Conservation (phyloP, 37 sponge, comb jelly and placozoan species). For the Dysidea cf. avara region DNA sequence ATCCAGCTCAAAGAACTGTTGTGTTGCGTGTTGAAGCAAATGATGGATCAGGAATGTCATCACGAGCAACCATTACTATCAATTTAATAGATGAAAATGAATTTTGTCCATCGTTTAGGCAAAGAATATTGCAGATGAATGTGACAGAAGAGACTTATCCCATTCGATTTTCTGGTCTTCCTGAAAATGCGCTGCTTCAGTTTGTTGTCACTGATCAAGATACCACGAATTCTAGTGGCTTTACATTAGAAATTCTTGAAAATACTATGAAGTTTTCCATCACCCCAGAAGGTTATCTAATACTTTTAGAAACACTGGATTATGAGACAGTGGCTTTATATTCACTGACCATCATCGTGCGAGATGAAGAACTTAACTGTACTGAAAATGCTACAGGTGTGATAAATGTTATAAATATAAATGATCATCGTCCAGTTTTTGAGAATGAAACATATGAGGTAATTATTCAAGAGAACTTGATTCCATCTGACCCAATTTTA, state of each 20-base stretch:
- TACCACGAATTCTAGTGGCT: not conserved
- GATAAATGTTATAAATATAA: slow-evolving; percentile 36
- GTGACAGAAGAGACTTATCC: slow-evolving; percentile 32
- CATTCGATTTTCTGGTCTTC: slow-evolving; percentile 1
- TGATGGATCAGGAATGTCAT: slow-evolving; percentile 43
- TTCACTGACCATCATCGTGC: slow-evolving; percentile 26
- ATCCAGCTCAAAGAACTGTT: not conserved
- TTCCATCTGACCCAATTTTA: slow-evolving; percentile 2
- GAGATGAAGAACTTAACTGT: slow-evolving; percentile 33
- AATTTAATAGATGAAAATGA: slow-evolving; percentile 47
- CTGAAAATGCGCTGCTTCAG: slow-evolving; percentile 27
- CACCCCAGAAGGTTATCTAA: slow-evolving; percentile 18
- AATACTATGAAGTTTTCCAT: slow-evolving; percentile 29
- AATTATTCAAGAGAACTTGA: slow-evolving; percentile 36
- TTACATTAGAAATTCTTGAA: not conserved
- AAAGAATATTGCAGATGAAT: slow-evolving; percentile 1
- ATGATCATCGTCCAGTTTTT: slow-evolving; percentile 63
- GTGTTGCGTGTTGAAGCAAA: slow-evolving; percentile 26
- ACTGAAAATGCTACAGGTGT: slow-evolving; percentile 17
- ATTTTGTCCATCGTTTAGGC: slow-evolving; percentile 46
- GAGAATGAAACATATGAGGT: slow-evolving; percentile 1
- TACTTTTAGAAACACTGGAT: slow-evolving; percentile 30
- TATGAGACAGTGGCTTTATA: slow-evolving; percentile 29
- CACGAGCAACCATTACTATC: slow-evolving; percentile 6
- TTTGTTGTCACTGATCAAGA: slow-evolving; percentile 19